These are phyloP conservation scores for Zaprionus bogoriensis DNA, from an alignment of 2,888 invertebrate species.

Conservation along the genomic window DNA sequence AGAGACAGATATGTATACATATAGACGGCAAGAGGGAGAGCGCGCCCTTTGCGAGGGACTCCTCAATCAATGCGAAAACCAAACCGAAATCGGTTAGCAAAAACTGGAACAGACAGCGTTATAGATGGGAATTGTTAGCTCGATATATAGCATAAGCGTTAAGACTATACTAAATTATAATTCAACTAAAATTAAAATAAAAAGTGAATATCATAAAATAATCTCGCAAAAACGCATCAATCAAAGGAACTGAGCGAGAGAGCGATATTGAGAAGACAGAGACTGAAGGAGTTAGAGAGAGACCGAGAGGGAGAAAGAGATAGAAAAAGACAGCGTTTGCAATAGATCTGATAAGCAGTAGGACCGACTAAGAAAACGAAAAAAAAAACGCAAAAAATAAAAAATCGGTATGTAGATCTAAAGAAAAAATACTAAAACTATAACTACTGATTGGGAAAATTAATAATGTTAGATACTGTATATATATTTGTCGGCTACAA, in stretches of 20 bases:
- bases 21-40: slow-evolving; percentile 8
- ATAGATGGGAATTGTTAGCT: not conserved
- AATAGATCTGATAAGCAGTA: slow-evolving; percentile 8
- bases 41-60: slow-evolving; percentile 9
- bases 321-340: slow-evolving; percentile 8
- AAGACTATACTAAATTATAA: too few relatives aligned
- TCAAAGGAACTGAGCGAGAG: not conserved
- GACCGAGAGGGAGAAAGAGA: not conserved
- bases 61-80: slow-evolving; percentile 9
- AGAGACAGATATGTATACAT: slow-evolving; percentile 22
- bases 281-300: not conserved
- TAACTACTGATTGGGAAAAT: slow-evolving; percentile 31
- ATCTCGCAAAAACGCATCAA: slow-evolving; percentile 19
- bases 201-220: slow-evolving; percentile 2
- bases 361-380: slow-evolving; percentile 14
- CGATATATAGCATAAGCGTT: too few relatives aligned
- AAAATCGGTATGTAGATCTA: slow-evolving; percentile 11
- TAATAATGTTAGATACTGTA: not conserved
- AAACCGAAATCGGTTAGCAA: slow-evolving; percentile 3
- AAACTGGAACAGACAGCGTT: slow-evolving; percentile 9
- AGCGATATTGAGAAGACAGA: not conserved
- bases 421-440: slow-evolving; percentile 6
- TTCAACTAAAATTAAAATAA: slow-evolving; percentile 2
- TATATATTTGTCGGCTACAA: slow-evolving; percentile 16
- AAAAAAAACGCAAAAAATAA: slow-evolving; percentile 6